Base-by-base conservation (phyloP, 2,797 vertebrate genomes). In the Pagetopsis macropterus region DNA sequence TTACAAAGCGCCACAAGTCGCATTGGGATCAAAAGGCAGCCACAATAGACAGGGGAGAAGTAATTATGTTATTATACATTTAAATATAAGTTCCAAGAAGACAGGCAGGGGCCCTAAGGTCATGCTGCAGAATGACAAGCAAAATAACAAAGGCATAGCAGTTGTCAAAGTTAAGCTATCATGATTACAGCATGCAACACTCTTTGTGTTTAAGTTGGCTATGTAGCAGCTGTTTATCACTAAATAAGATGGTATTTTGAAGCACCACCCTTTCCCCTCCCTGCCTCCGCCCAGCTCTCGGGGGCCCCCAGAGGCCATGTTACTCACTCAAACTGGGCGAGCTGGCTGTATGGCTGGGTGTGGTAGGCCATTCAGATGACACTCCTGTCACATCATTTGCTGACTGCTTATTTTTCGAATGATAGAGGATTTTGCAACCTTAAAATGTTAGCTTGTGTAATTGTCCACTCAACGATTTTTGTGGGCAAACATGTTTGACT, bases 331-430 rank as follows among this genome's bases (percentile, higher is more conserved):
- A 37, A 64, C 64, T 48, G 3, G 8, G 17, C 2, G 16, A 52
- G 54, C 44, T 23, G 37, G 33, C 41, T 62, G 45, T 33, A 5
- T 37, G 40, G 11, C 15, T 49, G 76, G 79, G 75, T 65, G 75
- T 64, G 78, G 49, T 65, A n/a, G 27, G 31, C 61, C 76, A 70
- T 16, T 43, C 51, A 69, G 19, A 63, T 37, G 21, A 67, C 21
- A 45, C 23, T 54, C 33, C 43, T n/a, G 17, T 51, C n/a, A 44
- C 31, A 2, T 11, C 9, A 10, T 45, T n/a, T 43, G 19, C 40
- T 13, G 17, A 27, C n/a, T 9, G 17, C n/a, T 48, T 60, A 21
- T 55, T 55, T 74, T 50, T 54, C 57, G 8, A 72, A 50, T 16
- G 11, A 15, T 6, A 23, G 48, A 31, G 27, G 23, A 63, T 46